Evolutionary conservation across 2,113 vertebrate species (phyloP), one percentile per base, ranked within the genome.

Genomic region (Arothron firmamentum): DNA sequence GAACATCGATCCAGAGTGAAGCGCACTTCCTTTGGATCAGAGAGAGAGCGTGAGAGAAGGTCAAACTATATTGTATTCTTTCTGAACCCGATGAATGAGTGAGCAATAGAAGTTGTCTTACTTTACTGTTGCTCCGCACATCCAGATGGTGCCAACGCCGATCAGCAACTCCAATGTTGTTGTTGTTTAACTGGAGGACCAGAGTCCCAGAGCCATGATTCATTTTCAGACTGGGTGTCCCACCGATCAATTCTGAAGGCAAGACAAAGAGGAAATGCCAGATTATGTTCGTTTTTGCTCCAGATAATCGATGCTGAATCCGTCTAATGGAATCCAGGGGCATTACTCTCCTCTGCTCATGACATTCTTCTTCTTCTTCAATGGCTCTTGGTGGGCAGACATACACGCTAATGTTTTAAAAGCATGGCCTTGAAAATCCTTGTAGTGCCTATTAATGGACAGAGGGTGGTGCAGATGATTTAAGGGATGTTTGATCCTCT

Each of bases 1-100:
- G 86, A 83, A 47, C 94, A 95, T 23, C 25, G 91, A 71, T 96
- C 94, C 56, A 96, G 80, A 15, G 86, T 95, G 79, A 96, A 92
- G 16, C 80, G 87, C 10, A 95, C 88, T 16, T 88, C 91, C 94
- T 96, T 77, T 79, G 79, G 83, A 78, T 70, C 64, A 47, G 61
- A n/a, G 23, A n/a, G 23, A 19, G 50, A 54, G 42, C 55, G 60
- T 14, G 38, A 52, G 34, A 82, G 47, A 66, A 16, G 58, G 64
- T 74, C 54, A 63, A 6, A n/a, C 59, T 59, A 11, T 38, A 11
- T 38, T 38, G 9, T 10, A 11, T 38, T 38, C 10, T 38, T 38
- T 38, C 11, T 38, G 9, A 38, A 38, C 11, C 2, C 11, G 10
- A 12, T 38, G 34, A 38, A 38, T 38, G 34, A 2, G 10, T 38